Base-by-base conservation (phyloP, 2,888 invertebrate species). In the Dioctria linearis region DNA sequence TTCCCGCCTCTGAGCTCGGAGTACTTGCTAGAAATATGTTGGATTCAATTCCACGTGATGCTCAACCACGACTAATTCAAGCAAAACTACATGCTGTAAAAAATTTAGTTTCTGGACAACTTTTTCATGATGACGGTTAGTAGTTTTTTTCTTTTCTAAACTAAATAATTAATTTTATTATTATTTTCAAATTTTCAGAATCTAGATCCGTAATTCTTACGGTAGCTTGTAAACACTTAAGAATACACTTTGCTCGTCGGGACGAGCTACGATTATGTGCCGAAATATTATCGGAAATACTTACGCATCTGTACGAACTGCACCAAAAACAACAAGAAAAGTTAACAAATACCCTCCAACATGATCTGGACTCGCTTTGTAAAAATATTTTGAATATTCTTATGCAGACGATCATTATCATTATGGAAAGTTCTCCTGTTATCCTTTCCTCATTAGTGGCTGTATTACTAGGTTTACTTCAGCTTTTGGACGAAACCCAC, bases 191-290 rank as follows among this genome's bases (percentile, higher is more conserved):
- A 25, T 25, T 80, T 88, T 88, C 49, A 95, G 97, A 96, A 88
- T 96, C 96, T 2, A 92, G 98, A 80, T 94, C 94, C 85, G 92
- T 96, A 80, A 91, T 98, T 4, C 90, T 98, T 39, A 93, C 94
- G 0, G 94, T 95, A 2, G 94, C 95, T 46, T 96, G 97, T 86
- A 93, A 94, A 83, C 97, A 98, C 85, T 88, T 98, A 57, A 93
- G 96, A 46, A 93, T 94, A 39, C 97, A 98, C 86, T 90, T 98
- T 3, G 92, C 93, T 0, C 92, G 94, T 0, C 92, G 95, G 37
- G 95, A 96, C 85, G 97, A 97, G 86, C 89, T 97, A 49, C 91
- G 93, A 11, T 91, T 95, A 4, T 96, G 96, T 86, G 95, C 96
- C 0, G 95, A 95, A 81, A 96, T 98, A 85, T 90, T 98, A 8